Evolutionary conservation across 2,888 invertebrate genomes (phyloP).

Genomic region (Caradrina kadenii): DNA sequence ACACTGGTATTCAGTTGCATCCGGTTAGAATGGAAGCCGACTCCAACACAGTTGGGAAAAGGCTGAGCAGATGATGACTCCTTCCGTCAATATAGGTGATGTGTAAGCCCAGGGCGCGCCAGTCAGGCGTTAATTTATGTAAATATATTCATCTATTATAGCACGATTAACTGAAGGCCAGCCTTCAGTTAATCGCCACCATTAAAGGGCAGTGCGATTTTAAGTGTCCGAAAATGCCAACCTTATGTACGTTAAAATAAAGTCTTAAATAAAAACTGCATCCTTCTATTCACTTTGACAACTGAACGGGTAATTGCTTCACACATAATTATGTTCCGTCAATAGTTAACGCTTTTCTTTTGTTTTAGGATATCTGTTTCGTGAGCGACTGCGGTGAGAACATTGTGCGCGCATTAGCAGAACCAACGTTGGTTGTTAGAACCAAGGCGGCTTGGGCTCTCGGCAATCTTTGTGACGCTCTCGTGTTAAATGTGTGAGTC

Average conservation of each 20-base stretch:
- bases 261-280: neutral
- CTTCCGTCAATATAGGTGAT: too few species aligned
- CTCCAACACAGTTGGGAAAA: too few species aligned
- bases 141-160: too few species aligned
- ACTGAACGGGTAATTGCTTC: too few species aligned
- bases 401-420: constrained; percentile 92
- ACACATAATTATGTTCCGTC: neutral
- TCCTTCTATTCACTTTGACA: neutral
- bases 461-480: constrained; percentile 95
- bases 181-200: too few species aligned
- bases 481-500: constrained; percentile 93
- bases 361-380: constrained; percentile 91
- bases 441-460: constrained; percentile 96
- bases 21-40: too few species aligned
- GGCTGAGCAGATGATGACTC: too few species aligned
- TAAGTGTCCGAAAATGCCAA: neutral
- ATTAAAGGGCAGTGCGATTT: neutral
- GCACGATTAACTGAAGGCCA: too few species aligned
- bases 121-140: too few species aligned
- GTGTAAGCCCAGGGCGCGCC: too few species aligned
- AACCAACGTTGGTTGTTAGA: constrained; percentile 92
- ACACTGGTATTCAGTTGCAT: too few species aligned
- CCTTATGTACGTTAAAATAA: neutral
- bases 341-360: constrained; percentile 38
- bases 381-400: constrained; percentile 95